Evolutionary conservation across 2,797 vertebrate genomes (phyloP).

Genomic region (Sebastes variabilis): DNA sequence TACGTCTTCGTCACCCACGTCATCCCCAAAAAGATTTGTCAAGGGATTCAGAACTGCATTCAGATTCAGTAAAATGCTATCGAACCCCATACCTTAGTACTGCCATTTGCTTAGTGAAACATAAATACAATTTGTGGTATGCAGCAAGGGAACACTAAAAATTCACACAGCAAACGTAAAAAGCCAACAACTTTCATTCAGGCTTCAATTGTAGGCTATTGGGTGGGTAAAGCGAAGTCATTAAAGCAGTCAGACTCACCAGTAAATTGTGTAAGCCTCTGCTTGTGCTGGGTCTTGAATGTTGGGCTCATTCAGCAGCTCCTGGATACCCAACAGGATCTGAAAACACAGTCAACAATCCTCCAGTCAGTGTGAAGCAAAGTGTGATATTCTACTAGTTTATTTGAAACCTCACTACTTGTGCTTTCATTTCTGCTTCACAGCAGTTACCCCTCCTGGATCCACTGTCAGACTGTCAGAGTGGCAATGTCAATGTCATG

Average conservation of each 20-base stretch:
- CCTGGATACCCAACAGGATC: slow-evolving; percentile 86
- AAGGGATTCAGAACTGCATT: not conserved
- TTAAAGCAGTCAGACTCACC: slow-evolving; percentile 63
- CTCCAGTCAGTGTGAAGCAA: not conserved
- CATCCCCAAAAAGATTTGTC: not conserved
- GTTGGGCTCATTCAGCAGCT: slow-evolving; percentile 86
- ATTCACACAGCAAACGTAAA: not conserved
- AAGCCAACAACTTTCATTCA: not conserved
- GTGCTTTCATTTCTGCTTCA: no score
- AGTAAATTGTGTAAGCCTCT: slow-evolving; percentile 86
- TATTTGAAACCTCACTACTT: not conserved
- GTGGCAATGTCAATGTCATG: not conserved
- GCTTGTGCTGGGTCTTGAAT: slow-evolving; percentile 87
- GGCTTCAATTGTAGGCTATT: not conserved
- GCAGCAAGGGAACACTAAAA: not conserved
- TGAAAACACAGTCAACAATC: slow-evolving; percentile 33
- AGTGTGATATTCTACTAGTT: not conserved
- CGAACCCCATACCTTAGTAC: fast-evolving
- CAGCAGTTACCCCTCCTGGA: not conserved
- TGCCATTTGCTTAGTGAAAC: not conserved
- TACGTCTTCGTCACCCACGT: not conserved
- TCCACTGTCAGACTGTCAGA: not conserved
- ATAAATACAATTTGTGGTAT: not conserved
- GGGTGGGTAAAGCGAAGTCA: no score
- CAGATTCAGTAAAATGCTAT: not conserved